These are phyloP conservation scores for Tauraco erythrolophus DNA, from an alignment of 2,113 vertebrate species.

Conservation along the genomic window DNA sequence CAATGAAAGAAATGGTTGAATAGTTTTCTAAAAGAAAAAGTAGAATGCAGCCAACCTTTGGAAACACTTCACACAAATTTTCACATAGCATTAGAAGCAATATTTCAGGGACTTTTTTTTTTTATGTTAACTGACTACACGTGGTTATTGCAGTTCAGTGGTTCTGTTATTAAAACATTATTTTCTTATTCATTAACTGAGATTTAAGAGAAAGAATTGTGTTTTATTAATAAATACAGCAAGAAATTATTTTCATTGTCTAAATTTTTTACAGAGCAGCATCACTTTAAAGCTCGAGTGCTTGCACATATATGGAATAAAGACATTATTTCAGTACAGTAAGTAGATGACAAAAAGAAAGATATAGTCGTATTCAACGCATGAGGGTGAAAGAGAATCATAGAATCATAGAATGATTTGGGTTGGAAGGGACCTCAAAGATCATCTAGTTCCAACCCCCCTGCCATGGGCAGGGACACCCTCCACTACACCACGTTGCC, in stretches of 20 bases:
- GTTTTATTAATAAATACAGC: background rate
- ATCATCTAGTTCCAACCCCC: too few species aligned
- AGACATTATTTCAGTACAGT: background rate
- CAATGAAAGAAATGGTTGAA: background rate
- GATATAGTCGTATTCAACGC: background rate
- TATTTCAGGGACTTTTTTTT: background rate
- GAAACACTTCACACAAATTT: constrained; percentile 3
- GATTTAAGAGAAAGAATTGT: background rate
- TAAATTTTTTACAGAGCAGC: background rate
- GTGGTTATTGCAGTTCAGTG: background rate
- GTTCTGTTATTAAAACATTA: background rate
- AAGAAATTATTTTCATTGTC: background rate
- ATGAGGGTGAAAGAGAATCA: too few species aligned
- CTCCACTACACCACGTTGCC: too few species aligned
- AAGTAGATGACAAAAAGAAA: background rate
- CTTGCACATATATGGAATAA: background rate
- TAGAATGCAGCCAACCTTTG: background rate
- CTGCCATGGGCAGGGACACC: too few species aligned
- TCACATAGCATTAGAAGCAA: background rate
- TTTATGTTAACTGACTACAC: background rate
- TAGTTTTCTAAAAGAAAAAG: background rate
- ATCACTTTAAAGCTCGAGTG: background rate
- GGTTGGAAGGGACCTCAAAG: too few species aligned
- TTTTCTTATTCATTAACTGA: background rate
- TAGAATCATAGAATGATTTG: too few species aligned